Base-by-base conservation (phyloP, 1,140 invertebrate species). In the Harlomillsia oculata region DNA sequence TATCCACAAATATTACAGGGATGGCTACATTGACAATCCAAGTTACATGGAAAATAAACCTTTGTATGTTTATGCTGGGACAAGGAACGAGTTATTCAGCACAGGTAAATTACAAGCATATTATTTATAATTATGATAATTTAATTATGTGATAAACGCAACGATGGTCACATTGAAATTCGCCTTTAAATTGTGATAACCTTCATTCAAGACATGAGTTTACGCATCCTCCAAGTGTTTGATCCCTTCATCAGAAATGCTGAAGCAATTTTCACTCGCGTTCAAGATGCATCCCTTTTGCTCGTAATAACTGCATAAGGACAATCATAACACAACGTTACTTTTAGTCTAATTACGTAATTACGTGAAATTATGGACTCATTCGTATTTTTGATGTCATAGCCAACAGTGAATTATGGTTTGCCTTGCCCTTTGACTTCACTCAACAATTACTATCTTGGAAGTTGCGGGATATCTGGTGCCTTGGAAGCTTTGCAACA, bases 31-130 rank as follows among this genome's bases (percentile, higher is more conserved):
- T 39, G 58, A 58, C 18, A 41, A 61, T 45, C 62, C 62, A 29
- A 5, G 1, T 1, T 44, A 55, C 37, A 20, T 64, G 6, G 2
- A 16, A 21, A 45, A 53, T 20, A 58, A 54, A 23, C 39, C 29
- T 13, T 30, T 64, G 23, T 64, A 64, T 37, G 55, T 64, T 2
- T 64, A 51, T 21, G 48, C 59, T 30, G 62, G 59, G 1, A 41
- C 53, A 8, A 37, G 32, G 34, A 64, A 54, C 34, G 23, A 13
- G 3, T 16, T 57, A 0, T 62, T 62, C 36, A 53, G 46, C n/a
- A 13, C 54, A 4, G 59, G 54, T 56, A 32, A 9, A 23, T 18
- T 16, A 34, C 4, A 13, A 23, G 28, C 5, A 23, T 51, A 41
- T 53, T 20, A 40, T 44, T 21, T 36, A 34, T 13, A 18, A 11